Base-by-base conservation (phyloP, 2,888 invertebrate species). In the Cerceris ruficornis region DNA sequence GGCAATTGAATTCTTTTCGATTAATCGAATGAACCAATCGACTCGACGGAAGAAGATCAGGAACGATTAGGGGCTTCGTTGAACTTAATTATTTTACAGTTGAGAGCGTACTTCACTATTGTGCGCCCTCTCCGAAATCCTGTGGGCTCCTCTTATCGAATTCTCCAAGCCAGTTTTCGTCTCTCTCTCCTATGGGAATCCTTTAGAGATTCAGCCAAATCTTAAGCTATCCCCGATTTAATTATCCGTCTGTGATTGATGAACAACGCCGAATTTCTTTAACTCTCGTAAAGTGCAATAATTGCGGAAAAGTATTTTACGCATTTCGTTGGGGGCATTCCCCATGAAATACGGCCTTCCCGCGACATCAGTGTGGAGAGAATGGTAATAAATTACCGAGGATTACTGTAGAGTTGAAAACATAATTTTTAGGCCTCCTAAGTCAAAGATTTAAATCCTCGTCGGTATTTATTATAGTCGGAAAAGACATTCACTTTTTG, bases 11-110 rank as follows among this genome's bases (percentile, higher is more conserved):
- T 76, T 80, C 69, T 78, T 81, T 73, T 49, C 81, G 72, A 86
- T 86, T 81, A 86, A 86, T 86, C 82, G 80, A 86, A 86, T 86
- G 77, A 83, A 69, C 66, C 69, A 69, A 77, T 78, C 69, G 78
- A 66, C 65, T 73, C 49, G 72, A 46, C 50, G 49, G 62, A 61
- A 62, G 79, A 61, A 78, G 71, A 79, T 80, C 79, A 79, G 67
- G 50, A 72, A 67, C 71, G 82, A 82, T 82, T 82, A 75, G 70
- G 76, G 82, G 79, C 71, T 69, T 61, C 61, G 74, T 50, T 62
- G 41, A 69, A 80, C 77, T 75, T 82, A 82, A 82, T 82, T 82
- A 77, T 82, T 72, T 80, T 71, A 77, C 79, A 80, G 79, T 81
- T 68, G 77, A 75, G 75, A 68, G 75, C 61, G 64, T 78, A 68